Conservation (phyloP, 2,888 invertebrate species). For the Crematogaster levior region DNA sequence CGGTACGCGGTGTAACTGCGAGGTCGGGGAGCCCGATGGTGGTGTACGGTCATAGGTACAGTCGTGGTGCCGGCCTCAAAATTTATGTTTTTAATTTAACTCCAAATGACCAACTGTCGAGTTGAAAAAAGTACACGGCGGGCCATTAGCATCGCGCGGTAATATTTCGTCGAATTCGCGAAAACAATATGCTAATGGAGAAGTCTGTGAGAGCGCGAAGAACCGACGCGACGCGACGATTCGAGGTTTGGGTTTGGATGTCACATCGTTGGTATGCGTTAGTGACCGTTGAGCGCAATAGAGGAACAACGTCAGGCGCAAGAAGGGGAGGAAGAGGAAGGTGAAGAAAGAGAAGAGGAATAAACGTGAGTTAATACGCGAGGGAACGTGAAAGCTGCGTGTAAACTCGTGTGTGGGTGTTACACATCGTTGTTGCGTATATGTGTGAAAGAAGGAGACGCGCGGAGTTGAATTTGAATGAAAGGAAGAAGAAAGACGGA, state of each 20-base stretch:
- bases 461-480: not conserved
- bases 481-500: conserved; percentile 8
- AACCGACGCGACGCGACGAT: conserved; percentile 64
- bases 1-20: conserved; percentile 37
- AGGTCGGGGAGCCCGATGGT: conserved; percentile 38
- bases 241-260: conserved; percentile 28
- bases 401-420: conserved; percentile 22
- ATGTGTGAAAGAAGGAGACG: conserved; percentile 4
- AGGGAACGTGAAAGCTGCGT: conserved; percentile 39
- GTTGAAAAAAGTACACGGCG: conserved; percentile 76
- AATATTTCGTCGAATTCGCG: conserved; percentile 84
- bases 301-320: not conserved
- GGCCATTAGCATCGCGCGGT: conserved; percentile 82
- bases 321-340: conserved; percentile 22
- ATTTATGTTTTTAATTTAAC: conserved; percentile 85
- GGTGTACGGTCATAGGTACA: conserved; percentile 47
- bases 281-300: conserved; percentile 39
- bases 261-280: conserved; percentile 32
- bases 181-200: conserved; percentile 85
- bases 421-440: conserved; percentile 11
- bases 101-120: conserved; percentile 84
- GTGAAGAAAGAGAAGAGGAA: conserved; percentile 30
- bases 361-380: conserved; percentile 47
- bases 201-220: conserved; percentile 69
- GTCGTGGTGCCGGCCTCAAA: conserved; percentile 70